Percentiles rank a stretch among this genome's conserved stretches.
These are phyloP conservation scores for Cossypha niveicapilla DNA, from an alignment of 2,797 vertebrate species.

Conservation along the genomic window DNA sequence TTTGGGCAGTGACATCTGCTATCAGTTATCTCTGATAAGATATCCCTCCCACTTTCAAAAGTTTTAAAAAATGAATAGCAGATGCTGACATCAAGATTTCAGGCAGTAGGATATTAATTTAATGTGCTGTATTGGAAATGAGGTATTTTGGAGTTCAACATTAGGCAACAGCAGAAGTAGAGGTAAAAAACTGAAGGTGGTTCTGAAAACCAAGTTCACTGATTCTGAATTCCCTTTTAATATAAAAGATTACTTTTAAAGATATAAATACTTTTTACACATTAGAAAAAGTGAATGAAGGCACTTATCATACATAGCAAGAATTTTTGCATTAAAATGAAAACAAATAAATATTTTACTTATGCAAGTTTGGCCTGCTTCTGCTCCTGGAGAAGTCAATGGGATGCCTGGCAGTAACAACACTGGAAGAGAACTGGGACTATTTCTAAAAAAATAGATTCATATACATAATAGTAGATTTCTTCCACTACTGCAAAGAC, in stretches of 20 bases:
- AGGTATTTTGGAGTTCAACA: slow-evolving; percentile 60
- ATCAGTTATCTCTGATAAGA: neutral
- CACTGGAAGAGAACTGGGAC: neutral
- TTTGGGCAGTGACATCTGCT: slow-evolving; percentile 9
- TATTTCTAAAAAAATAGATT: neutral
- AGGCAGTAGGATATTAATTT: slow-evolving; percentile 34
- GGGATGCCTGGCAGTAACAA: neutral
- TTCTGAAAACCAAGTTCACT: slow-evolving; percentile 71
- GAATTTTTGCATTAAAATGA: slow-evolving; percentile 29
- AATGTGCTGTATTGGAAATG: slow-evolving; percentile 32
- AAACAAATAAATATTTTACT: slow-evolving; percentile 65
- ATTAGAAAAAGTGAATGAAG: slow-evolving; percentile 62
- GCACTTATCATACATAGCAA: slow-evolving; percentile 47
- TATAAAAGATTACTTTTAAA: slow-evolving; percentile 75
- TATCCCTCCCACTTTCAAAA: neutral
- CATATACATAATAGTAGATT: neutral
- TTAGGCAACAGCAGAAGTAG: slow-evolving; percentile 60
- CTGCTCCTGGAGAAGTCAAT: neutral
- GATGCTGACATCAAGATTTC: slow-evolving; percentile 26
- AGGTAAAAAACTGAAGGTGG: slow-evolving; percentile 57
- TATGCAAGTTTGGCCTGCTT: slow-evolving; percentile 5
- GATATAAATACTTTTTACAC: slow-evolving; percentile 70
- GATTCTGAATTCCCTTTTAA: slow-evolving; percentile 73
- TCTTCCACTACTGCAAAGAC: slow-evolving; percentile 66
- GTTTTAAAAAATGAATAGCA: slow-evolving; percentile 7